Conservation (phyloP, 2,797 vertebrate species). For the Pangasius larnaudii region DNA sequence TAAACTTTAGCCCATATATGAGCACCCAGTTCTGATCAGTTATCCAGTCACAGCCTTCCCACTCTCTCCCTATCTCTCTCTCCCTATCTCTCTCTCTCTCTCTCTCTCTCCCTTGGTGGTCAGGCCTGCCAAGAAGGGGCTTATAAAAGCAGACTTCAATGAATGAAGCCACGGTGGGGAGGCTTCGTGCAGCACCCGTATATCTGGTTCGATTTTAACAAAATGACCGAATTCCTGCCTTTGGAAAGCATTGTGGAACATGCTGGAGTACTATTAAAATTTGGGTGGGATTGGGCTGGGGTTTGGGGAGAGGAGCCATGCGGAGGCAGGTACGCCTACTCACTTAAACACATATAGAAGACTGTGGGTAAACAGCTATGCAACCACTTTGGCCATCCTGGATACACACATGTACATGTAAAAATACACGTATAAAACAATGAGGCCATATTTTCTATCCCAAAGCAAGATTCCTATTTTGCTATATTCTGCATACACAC, state of each 20-base stretch:
- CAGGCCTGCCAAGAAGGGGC: conserved; percentile 70
- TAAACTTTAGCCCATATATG: conserved; percentile 3
- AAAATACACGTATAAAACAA: not conserved
- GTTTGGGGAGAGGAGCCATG: conserved; percentile 52
- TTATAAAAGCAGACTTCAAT: conserved; percentile 79
- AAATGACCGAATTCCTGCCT: conserved; percentile 68
- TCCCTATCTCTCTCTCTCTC: not conserved
- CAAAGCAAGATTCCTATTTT: not conserved
- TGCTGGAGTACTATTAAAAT: conserved; percentile 66
- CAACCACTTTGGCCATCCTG: conserved; percentile 18
- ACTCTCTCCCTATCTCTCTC: not conserved
- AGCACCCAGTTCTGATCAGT: conserved; percentile 51
- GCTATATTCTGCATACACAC: not conserved
- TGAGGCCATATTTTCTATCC: not conserved
- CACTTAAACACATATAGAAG: conserved; percentile 28
- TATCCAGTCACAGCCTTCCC: not conserved
- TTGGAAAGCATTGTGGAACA: conserved; percentile 66
- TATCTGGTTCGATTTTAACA: conserved; percentile 75
- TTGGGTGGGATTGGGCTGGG: conserved; percentile 64
- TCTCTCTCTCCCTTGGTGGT: conserved; percentile 12
- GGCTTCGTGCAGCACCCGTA: conserved; percentile 60
- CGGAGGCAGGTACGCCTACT: conserved; percentile 27
- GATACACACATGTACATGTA: conserved; percentile 37
- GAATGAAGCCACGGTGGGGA: conserved; percentile 73
- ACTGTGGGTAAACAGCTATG: conserved; percentile 50